A percentile compares a stretch with the other conserved stretches of the same genome.
phyloP scores from a whole-genome alignment of 2,113 vertebrate genomes.

The Romanogobio albipinnatus region DNA sequence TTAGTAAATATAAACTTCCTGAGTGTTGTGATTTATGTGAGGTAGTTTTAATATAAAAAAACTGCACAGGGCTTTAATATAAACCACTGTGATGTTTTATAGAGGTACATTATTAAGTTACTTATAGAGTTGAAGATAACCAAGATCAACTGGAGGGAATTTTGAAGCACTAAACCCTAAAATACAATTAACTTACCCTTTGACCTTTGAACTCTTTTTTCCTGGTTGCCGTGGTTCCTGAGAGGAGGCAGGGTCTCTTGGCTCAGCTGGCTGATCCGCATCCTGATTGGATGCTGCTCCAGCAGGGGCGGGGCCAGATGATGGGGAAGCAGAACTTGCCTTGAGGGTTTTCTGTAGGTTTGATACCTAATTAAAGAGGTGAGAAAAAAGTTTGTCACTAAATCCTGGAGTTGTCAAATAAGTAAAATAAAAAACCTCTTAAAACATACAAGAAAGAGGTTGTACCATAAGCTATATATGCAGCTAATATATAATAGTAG shows the following conservation, averaged over 20 bases:
- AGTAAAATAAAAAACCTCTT: background rate
- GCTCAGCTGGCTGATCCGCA: conserved; percentile 79
- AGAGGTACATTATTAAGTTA: background rate
- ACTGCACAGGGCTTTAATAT: background rate
- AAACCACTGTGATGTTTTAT: background rate
- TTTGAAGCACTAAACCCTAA: background rate
- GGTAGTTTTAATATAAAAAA: background rate
- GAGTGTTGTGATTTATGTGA: background rate
- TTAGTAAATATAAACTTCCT: conserved; percentile 7
- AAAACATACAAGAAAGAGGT: background rate
- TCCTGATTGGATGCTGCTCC: conserved; percentile 87
- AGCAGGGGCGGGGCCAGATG: conserved; percentile 82
- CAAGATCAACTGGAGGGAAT: background rate
- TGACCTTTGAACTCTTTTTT: conserved; percentile 97
- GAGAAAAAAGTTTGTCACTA: background rate
- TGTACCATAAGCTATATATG: background rate
- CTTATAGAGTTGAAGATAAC: background rate
- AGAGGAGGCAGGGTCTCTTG: conserved; percentile 85
- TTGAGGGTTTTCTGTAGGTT: conserved; percentile 97
- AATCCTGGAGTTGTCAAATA: background rate
- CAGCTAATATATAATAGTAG: too few species aligned
- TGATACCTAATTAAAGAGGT: conserved; percentile 80
- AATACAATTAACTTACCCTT: conserved; percentile 83
- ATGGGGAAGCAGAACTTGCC: conserved; percentile 83
- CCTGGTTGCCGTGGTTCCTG: conserved; percentile 93